Base-by-base conservation (phyloP, 2,113 vertebrate genomes). In the Beaufortia kweichowensis region DNA sequence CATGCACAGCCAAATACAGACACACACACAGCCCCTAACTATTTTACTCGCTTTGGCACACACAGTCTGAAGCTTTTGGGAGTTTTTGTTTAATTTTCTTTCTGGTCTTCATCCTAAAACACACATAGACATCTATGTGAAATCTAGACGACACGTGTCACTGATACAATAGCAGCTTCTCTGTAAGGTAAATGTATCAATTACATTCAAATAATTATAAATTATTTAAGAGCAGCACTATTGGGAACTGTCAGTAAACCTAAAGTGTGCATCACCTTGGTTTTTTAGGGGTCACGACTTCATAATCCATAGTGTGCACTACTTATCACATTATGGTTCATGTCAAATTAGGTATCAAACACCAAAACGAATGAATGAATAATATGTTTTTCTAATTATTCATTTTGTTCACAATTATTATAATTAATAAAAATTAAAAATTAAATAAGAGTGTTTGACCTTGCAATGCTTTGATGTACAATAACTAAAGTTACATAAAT, bases 141-240 rank as follows among this genome's bases (percentile, higher is more conserved):
- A 14, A n/a, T 65, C 66, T 76, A 60, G 50, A 28, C 11, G 21
- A 12, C 65, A 33, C 66, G 5, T 53, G 61, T 68, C 75, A 81
- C 76, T 56, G 61, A 29, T 31, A 66, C 75, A 81, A 72, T 77
- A 57, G 48, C 61, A 69, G 29, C 39, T 28, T 48, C 35, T 15
- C 35, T 28, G 28, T 1, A 67, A 28, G 53, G 53, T 60, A 71
- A 48, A 46, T 63, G 41, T 62, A 46, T n/a, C n/a, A n/a, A n/a
- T n/a, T n/a, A n/a, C n/a, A n/a, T n/a, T n/a, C n/a, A n/a, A n/a
- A n/a, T n/a, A n/a, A n/a, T n/a, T n/a, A n/a, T n/a, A n/a, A n/a
- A n/a, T n/a, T n/a, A n/a, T n/a, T n/a, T n/a, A n/a, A n/a, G n/a
- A 39, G 17, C 31, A 35, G 55, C 14, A 31, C 43, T 43, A 31